Evolutionary conservation across 2,113 vertebrate genomes (phyloP).

Genomic region (Campylorhamphus procurvoides): DNA sequence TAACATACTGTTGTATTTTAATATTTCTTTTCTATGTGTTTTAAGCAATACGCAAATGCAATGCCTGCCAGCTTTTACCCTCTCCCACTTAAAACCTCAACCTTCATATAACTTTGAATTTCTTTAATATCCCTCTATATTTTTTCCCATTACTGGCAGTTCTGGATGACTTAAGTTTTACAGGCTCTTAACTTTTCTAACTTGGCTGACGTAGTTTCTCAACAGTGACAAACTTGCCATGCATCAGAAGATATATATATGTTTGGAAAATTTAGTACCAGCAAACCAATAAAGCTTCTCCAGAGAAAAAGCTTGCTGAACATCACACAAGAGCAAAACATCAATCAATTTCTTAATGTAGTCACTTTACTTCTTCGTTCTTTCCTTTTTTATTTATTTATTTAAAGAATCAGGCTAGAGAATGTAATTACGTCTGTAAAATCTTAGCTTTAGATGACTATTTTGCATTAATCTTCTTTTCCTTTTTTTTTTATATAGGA

Average conservation of each 20-base stretch:
- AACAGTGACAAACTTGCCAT: constrained; percentile 49
- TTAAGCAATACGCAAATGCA: not conserved
- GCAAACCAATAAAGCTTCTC: constrained; percentile 57
- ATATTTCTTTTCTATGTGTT: not conserved
- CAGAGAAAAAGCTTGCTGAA: constrained; percentile 43
- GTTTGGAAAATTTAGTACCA: constrained; percentile 62
- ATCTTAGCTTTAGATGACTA: not conserved
- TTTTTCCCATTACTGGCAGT: constrained; percentile 61
- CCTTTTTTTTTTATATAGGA: not conserved
- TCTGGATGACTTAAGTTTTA: constrained; percentile 65
- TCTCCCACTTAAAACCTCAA: not conserved
- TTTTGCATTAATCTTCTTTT: not conserved
- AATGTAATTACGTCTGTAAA: not conserved
- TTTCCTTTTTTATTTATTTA: not conserved
- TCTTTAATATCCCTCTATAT: constrained; percentile 30
- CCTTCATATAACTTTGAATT: constrained; percentile 62
- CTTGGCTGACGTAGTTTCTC: constrained; percentile 53
- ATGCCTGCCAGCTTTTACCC: not conserved
- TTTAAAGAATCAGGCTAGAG: not conserved
- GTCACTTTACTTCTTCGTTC: constrained; percentile 25
- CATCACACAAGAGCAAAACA: not conserved
- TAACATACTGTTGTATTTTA: not conserved
- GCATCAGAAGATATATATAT: constrained; percentile 58
- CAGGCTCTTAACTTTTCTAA: constrained; percentile 68
- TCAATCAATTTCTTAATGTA: constrained; percentile 61